Percentiles rank a stretch among this genome's conserved stretches.
These are phyloP conservation scores for Scaptomyza montana DNA, from an alignment of 1,140 invertebrate genomes.

Conservation along the genomic window DNA sequence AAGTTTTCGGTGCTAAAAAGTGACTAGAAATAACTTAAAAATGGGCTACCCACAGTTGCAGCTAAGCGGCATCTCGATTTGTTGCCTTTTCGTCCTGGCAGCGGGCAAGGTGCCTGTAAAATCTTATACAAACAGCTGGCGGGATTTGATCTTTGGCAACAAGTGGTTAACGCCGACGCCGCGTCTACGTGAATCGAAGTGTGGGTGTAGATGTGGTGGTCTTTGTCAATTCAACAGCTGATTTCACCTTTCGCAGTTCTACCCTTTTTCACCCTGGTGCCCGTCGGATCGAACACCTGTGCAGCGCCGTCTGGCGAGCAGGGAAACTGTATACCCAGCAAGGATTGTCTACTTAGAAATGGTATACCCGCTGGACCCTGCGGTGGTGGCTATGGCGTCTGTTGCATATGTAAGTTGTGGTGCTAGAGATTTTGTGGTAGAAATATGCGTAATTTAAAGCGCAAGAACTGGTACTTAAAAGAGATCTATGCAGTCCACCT, in stretches of 20 bases:
- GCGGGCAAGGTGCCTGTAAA: constrained; percentile 51
- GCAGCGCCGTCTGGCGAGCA: constrained; percentile 89
- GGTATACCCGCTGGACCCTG: constrained; percentile 90
- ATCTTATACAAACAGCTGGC: constrained; percentile 59
- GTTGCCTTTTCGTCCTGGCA: constrained; percentile 35
- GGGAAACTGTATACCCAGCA: constrained; percentile 89
- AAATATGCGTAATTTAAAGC: no score
- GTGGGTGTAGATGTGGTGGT: constrained; percentile 46
- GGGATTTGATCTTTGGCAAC: constrained; percentile 70
- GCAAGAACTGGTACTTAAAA: no score
- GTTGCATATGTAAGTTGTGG: constrained; percentile 77
- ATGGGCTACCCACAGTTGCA: constrained; percentile 14
- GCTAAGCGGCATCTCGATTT: constrained; percentile 6
- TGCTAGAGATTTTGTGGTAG: not conserved
- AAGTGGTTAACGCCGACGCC: constrained; percentile 62
- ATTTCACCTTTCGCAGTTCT: constrained; percentile 85
- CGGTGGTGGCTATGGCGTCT: constrained; percentile 86
- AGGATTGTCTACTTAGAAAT: constrained; percentile 88
- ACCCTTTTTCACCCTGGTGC: constrained; percentile 90
- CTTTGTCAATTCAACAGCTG: constrained; percentile 5
- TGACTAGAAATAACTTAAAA: not conserved
- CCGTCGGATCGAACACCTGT: constrained; percentile 89
- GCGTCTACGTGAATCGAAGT: constrained; percentile 71
- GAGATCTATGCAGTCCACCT: not conserved
- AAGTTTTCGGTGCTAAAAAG: not conserved